phyloP scores from a whole-genome alignment of 2,888 invertebrate genomes.

The Chromoteleia sp. region DNA sequence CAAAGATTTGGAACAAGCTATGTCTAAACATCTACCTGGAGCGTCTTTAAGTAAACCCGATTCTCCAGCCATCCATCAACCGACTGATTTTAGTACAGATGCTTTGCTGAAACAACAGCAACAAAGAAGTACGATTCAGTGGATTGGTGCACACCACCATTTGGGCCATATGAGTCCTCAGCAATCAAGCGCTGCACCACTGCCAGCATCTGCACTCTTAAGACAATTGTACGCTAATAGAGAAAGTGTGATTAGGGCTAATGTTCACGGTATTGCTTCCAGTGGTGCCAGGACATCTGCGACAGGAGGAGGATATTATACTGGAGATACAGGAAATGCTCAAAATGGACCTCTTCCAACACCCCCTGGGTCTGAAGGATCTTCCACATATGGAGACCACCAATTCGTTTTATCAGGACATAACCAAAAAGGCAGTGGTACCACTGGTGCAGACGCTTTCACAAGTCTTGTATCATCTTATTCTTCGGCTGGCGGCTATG shows the following conservation, averaged over 20 bases:
- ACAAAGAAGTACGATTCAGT: slow-evolving; percentile 94
- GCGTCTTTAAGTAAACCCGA: slow-evolving; percentile 85
- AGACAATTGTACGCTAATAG: slow-evolving; percentile 94
- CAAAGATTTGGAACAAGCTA: slow-evolving; percentile 97
- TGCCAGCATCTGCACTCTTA: slow-evolving; percentile 95
- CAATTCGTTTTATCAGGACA: slow-evolving; percentile 85
- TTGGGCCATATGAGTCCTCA: slow-evolving; percentile 87
- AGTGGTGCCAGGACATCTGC: slow-evolving; percentile 81
- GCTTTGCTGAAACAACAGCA: slow-evolving; percentile 92
- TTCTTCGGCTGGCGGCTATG: slow-evolving; percentile 86
- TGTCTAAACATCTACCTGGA: slow-evolving; percentile 96
- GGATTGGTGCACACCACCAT: slow-evolving; percentile 93
- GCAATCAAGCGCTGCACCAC: slow-evolving; percentile 87
- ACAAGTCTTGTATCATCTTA: slow-evolving; percentile 87
- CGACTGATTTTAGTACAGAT: slow-evolving; percentile 95
- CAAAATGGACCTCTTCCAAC: slow-evolving; percentile 93
- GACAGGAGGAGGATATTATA: slow-evolving; percentile 80
- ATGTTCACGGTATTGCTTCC: slow-evolving; percentile 88
- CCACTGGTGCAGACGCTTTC: slow-evolving; percentile 86
- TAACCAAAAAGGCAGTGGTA: slow-evolving; percentile 80
- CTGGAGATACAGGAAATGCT: slow-evolving; percentile 80
- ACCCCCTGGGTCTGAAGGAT: slow-evolving; percentile 95
- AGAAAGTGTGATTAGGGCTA: slow-evolving; percentile 97
- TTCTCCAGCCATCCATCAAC: slow-evolving; percentile 88
- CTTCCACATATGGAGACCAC: slow-evolving; percentile 89